Evolutionary conservation across 1,140 invertebrate species (phyloP).

Genomic region (Aphelinus certus): DNA sequence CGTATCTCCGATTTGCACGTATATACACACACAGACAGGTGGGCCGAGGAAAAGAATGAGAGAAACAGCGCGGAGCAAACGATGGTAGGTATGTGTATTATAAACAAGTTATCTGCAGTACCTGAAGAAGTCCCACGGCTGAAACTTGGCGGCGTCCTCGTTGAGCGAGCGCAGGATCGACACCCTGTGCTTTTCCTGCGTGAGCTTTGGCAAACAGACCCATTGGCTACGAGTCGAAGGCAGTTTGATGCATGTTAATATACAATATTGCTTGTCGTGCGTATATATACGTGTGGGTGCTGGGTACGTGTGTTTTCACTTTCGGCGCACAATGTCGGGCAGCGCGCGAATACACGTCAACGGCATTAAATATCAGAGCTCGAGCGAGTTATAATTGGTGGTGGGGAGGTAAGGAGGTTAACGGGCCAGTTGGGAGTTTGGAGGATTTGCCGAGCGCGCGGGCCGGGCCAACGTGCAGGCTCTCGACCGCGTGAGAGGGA

Average conservation of each 20-base stretch:
- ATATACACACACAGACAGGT: neutral
- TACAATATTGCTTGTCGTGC: neutral
- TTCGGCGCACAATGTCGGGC: no score
- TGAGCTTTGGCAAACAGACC: constrained; percentile 54
- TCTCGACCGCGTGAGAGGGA: no score
- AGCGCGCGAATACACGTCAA: no score
- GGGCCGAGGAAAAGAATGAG: neutral
- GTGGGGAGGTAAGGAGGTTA: no score
- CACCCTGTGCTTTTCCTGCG: constrained; percentile 55
- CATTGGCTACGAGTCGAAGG: constrained; percentile 44
- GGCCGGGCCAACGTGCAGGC: no score
- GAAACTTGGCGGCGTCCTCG: constrained; percentile 46
- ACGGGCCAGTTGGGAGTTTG: no score
- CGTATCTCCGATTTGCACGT: constrained; percentile 5
- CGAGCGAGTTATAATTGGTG: no score
- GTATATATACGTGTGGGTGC: neutral
- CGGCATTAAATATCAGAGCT: no score
- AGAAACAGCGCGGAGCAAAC: neutral
- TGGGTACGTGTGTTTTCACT: neutral
- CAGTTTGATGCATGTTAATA: no score
- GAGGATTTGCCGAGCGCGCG: no score
- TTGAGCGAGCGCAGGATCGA: constrained; percentile 50
- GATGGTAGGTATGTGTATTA: neutral
- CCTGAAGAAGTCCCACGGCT: constrained; percentile 52
- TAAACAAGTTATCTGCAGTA: constrained; percentile 21